Evolutionary conservation across 2,888 invertebrate genomes (phyloP).

Genomic region (Drosophila niveifrons): DNA sequence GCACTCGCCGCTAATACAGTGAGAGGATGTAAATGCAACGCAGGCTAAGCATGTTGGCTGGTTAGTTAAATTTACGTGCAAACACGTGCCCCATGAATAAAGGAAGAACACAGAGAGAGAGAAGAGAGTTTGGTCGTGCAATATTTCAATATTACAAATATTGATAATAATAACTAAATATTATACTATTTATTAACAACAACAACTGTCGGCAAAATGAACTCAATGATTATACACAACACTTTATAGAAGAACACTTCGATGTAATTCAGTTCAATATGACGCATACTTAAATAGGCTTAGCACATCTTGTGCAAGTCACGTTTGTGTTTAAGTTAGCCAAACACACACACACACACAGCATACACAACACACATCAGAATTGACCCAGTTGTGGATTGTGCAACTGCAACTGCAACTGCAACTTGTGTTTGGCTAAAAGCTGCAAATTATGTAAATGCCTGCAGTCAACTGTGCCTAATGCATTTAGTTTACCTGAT

Average conservation of each 20-base stretch:
- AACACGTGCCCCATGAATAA: slow-evolving; percentile 35
- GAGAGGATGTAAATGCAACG: slow-evolving; percentile 82
- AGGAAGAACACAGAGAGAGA: not conserved
- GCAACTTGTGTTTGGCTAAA: slow-evolving; percentile 51
- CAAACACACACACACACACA: slow-evolving; percentile 42
- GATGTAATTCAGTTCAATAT: slow-evolving; percentile 46
- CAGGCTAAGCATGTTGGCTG: slow-evolving; percentile 60
- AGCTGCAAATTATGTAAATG: slow-evolving; percentile 54
- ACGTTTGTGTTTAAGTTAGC: slow-evolving; percentile 50
- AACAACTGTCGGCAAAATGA: slow-evolving; percentile 35
- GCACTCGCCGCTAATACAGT: slow-evolving; percentile 91
- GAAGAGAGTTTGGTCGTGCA: slow-evolving; percentile 46
- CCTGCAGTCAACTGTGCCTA: slow-evolving; percentile 18
- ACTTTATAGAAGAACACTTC: slow-evolving; percentile 25
- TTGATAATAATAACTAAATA: slow-evolving; percentile 69
- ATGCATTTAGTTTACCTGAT: slow-evolving; percentile 12
- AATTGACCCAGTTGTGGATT: slow-evolving; percentile 19
- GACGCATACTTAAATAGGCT: slow-evolving; percentile 59
- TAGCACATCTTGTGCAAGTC: slow-evolving; percentile 47
- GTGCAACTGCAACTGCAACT: slow-evolving; percentile 31
- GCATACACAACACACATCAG: slow-evolving; percentile 11
- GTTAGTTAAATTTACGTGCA: slow-evolving; percentile 82
- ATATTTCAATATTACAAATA: slow-evolving; percentile 77
- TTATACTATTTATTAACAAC: slow-evolving; percentile 13
- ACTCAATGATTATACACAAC: slow-evolving; percentile 55